Conservation (phyloP, 2,888 invertebrate species). For the Clitarchus hookeri region DNA sequence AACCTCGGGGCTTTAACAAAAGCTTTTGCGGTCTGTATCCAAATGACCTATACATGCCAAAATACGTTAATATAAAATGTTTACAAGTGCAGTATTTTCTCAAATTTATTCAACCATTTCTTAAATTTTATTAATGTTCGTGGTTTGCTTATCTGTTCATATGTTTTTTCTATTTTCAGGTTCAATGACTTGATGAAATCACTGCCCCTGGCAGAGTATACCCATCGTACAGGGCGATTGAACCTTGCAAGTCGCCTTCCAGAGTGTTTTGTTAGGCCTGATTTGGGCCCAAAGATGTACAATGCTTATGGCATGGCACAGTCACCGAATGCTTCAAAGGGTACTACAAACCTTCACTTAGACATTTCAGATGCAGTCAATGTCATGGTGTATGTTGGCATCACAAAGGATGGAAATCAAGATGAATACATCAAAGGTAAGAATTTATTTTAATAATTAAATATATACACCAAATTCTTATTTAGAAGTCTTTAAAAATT, state of each 20-base stretch:
- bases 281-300: conserved; percentile 98
- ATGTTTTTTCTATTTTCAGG: conserved; percentile 51
- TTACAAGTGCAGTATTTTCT: too few species aligned
- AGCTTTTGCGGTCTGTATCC: too few species aligned
- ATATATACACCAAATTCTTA: too few species aligned
- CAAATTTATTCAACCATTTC: too few species aligned
- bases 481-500: too few species aligned
- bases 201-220: conserved; percentile 89
- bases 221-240: conserved; percentile 80
- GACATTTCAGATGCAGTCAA: conserved; percentile 98
- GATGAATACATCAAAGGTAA: conserved; percentile 70
- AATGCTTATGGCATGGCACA: conserved; percentile 92
- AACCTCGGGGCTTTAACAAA: too few species aligned
- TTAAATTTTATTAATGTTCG: too few species aligned
- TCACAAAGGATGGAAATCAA: conserved; percentile 79
- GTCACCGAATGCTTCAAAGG: conserved; percentile 68
- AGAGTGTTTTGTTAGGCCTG: conserved; percentile 91
- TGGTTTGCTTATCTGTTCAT: too few species aligned
- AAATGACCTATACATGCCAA: too few species aligned
- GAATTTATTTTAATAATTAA: too few species aligned
- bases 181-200: conserved; percentile 89
- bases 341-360: conserved; percentile 94
- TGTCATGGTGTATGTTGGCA: conserved; percentile 94
- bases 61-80: too few species aligned
- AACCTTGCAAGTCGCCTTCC: conserved; percentile 91